These are phyloP conservation scores for Eupithecia abbreviata DNA, from an alignment of 2,888 invertebrate species.

Conservation along the genomic window DNA sequence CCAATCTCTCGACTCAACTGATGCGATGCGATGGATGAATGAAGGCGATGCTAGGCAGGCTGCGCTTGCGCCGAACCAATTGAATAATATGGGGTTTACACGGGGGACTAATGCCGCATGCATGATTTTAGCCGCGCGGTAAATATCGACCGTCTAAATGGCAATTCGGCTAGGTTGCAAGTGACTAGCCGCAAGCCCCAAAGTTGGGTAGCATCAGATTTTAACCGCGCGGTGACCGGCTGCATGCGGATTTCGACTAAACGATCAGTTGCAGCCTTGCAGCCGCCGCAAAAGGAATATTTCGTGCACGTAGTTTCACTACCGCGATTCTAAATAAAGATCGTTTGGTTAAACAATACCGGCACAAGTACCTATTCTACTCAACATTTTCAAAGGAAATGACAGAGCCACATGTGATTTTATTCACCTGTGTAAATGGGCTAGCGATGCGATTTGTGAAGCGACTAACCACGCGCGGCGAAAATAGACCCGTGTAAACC, in stretches of 20 bases:
- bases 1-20: not conserved
- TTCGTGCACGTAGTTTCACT: not conserved
- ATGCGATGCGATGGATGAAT: not conserved
- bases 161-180: slow-evolving; percentile 40
- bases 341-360: slow-evolving; percentile 4
- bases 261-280: slow-evolving; percentile 33
- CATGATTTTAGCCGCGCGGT: slow-evolving; percentile 38
- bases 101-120: slow-evolving; percentile 25
- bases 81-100: not conserved
- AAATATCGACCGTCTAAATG: slow-evolving; percentile 22
- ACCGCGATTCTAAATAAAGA: too few species aligned
- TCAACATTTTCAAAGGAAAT: slow-evolving; percentile 53
- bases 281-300: slow-evolving; percentile 38
- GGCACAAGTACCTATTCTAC: slow-evolving; percentile 49
- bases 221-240: slow-evolving; percentile 55
- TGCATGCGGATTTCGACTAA: slow-evolving; percentile 62
- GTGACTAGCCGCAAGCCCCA: slow-evolving; percentile 56
- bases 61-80: not conserved
- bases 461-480: slow-evolving; percentile 52
- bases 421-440: slow-evolving; percentile 54
- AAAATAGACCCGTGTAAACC: slow-evolving; percentile 54
- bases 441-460: slow-evolving; percentile 51
- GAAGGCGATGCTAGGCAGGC: too few species aligned
- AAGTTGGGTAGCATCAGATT: slow-evolving; percentile 58
- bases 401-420: slow-evolving; percentile 56